Evolutionary conservation across 1,140 invertebrate genomes (phyloP).

Genomic region (Euschistus heros): DNA sequence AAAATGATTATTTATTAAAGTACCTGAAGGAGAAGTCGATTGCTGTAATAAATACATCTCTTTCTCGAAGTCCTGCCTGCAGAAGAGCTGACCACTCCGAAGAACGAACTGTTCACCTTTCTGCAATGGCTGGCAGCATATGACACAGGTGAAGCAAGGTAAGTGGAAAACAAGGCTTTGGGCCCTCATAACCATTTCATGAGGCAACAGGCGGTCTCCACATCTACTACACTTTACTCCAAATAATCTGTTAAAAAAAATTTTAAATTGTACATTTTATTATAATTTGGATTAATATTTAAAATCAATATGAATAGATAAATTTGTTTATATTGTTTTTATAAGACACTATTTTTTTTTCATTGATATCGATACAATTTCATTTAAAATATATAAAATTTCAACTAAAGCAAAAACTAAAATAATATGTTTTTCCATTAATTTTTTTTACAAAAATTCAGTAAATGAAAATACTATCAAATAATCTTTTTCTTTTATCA

Average conservation of each 20-base stretch:
- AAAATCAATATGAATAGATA: too few species aligned
- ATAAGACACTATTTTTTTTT: too few species aligned
- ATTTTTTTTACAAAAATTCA: too few species aligned
- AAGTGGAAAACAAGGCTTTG: slow-evolving; percentile 77
- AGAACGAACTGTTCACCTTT: slow-evolving; percentile 94
- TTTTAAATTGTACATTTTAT: not conserved
- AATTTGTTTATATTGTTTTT: too few species aligned
- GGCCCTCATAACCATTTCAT: slow-evolving; percentile 87
- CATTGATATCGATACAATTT: too few species aligned
- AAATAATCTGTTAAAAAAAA: slow-evolving; percentile 60
- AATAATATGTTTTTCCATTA: too few species aligned
- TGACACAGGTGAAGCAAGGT: slow-evolving; percentile 82
- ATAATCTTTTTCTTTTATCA: too few species aligned
- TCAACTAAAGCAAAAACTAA: too few species aligned
- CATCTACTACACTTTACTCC: slow-evolving; percentile 87
- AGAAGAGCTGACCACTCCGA: slow-evolving; percentile 84
- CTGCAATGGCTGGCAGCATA: slow-evolving; percentile 83
- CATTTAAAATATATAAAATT: too few species aligned
- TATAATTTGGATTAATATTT: too few species aligned
- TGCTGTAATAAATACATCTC: slow-evolving; percentile 79
- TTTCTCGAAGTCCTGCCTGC: slow-evolving; percentile 81
- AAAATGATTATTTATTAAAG: not conserved
- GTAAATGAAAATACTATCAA: too few species aligned
- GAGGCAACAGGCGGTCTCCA: slow-evolving; percentile 73
- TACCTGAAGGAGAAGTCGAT: slow-evolving; percentile 44